A percentile compares a stretch with the other conserved stretches of the same genome.
Evolutionary conservation across 1,140 invertebrate species (phyloP).

Genomic region (Coptotermes formosanus): DNA sequence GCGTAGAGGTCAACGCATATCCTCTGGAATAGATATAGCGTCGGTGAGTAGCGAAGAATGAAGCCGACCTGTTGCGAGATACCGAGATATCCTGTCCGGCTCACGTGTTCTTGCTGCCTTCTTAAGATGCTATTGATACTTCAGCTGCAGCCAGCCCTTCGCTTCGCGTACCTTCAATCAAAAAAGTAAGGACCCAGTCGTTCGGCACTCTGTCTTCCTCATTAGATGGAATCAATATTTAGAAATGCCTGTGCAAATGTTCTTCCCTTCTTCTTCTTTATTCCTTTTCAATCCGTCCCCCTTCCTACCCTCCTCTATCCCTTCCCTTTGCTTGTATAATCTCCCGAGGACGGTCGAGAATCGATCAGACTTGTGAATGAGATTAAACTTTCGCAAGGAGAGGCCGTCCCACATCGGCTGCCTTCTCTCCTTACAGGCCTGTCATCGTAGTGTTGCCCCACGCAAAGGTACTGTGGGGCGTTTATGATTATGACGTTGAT

Average conservation of each 20-base stretch:
- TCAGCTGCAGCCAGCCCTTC: background rate
- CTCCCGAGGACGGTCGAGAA: background rate
- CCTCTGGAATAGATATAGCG: too few relatives aligned
- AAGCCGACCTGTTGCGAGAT: too few relatives aligned
- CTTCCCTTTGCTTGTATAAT: too few relatives aligned
- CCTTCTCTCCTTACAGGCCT: background rate
- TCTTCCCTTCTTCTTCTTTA: background rate
- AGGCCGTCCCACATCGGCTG: background rate
- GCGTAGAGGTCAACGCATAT: too few relatives aligned
- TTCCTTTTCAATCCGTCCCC: background rate
- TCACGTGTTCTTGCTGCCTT: background rate
- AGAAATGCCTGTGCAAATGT: constrained; percentile 28
- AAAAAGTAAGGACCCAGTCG: background rate
- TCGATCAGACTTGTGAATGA: background rate
- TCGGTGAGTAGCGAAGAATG: too few relatives aligned
- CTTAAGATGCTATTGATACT: background rate
- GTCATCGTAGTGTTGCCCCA: background rate
- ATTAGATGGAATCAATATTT: constrained; percentile 28
- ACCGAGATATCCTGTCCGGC: too few relatives aligned
- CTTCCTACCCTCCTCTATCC: background rate
- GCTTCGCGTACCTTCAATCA: background rate
- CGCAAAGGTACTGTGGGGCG: too few relatives aligned
- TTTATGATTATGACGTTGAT: too few relatives aligned
- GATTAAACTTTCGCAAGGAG: background rate
- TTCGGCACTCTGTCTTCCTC: background rate